Conservation (phyloP, 2,797 vertebrate species). For the Ptychadena robeensis region DNA sequence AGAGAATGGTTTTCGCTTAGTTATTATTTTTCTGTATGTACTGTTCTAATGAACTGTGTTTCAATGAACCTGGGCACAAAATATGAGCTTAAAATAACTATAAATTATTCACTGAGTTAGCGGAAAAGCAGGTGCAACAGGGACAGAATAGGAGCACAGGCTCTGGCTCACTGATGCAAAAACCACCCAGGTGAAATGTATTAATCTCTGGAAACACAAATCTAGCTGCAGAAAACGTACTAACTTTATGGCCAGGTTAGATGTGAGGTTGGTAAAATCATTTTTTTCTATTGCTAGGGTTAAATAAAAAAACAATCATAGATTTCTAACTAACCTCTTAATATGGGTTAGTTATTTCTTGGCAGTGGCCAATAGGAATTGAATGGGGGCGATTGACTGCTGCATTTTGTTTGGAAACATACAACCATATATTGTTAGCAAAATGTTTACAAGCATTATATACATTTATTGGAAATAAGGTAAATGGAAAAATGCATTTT, state of each 20-base stretch:
- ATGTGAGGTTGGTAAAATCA: too few relatives aligned
- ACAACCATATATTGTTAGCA: too few relatives aligned
- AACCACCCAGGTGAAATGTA: neutral
- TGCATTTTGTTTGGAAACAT: too few relatives aligned
- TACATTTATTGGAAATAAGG: too few relatives aligned
- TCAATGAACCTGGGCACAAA: neutral
- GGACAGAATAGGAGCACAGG: neutral
- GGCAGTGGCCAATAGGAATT: too few relatives aligned
- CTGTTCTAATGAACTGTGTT: neutral
- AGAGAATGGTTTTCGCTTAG: neutral
- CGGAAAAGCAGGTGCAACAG: neutral
- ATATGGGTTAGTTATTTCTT: too few relatives aligned
- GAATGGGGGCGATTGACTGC: too few relatives aligned
- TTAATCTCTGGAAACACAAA: neutral
- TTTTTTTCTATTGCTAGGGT: too few relatives aligned
- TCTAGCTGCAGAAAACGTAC: neutral
- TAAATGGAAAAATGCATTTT: too few relatives aligned
- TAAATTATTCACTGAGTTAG: neutral
- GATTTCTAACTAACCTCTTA: too few relatives aligned
- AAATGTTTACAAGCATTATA: too few relatives aligned
- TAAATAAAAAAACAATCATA: too few relatives aligned
- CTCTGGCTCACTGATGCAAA: neutral
- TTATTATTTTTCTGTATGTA: neutral
- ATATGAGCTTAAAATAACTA: neutral
- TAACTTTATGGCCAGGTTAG: neutral